Evolutionary conservation across 2,113 vertebrate genomes (phyloP).

Genomic region (Aramus guarauna): DNA sequence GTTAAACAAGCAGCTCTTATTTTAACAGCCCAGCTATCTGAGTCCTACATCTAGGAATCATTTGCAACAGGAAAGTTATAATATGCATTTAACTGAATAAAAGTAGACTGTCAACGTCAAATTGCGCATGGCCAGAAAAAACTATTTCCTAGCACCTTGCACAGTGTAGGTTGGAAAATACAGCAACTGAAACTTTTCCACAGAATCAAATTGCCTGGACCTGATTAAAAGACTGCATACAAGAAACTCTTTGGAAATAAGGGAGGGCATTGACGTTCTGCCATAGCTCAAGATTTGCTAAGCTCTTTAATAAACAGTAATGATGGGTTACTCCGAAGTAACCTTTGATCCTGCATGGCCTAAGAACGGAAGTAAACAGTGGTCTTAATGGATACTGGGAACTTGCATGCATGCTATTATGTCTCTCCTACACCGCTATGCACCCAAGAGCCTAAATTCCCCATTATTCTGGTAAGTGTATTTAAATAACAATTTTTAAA

Average conservation of each 20-base stretch:
- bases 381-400: neutral
- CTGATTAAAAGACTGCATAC: neutral
- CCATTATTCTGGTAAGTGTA: neutral
- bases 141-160: neutral
- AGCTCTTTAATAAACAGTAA: neutral
- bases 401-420: accelerated
- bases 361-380: neutral
- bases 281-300: neutral
- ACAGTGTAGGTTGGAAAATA: neutral
- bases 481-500: neutral
- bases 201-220: neutral
- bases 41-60: neutral
- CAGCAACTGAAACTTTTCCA: neutral
- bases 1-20: neutral
- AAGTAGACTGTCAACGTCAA: neutral
- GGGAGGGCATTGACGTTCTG: neutral
- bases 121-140: neutral
- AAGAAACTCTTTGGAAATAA: neutral
- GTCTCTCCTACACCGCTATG: neutral
- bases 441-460: neutral
- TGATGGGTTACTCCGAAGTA: neutral
- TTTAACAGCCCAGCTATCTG: neutral
- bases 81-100: neutral
- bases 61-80: neutral
- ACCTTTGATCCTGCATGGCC: neutral